Base-by-base conservation (phyloP, 2,113 vertebrate genomes). In the Oncorhynchus kisutch region DNA sequence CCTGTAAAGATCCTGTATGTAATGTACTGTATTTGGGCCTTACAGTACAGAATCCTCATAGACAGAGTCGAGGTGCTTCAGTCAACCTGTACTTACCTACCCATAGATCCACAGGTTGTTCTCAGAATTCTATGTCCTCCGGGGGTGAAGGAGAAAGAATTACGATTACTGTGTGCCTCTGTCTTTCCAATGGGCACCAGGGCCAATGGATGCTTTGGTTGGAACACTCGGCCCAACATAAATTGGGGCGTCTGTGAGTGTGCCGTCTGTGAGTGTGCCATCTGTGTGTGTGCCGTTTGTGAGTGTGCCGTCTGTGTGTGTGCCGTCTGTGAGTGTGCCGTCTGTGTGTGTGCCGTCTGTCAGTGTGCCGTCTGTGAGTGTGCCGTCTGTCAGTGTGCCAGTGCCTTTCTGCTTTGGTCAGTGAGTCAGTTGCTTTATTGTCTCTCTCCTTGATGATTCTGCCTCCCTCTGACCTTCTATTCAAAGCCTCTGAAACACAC, bases 341-440 rank as follows among this genome's bases (percentile, higher is more conserved):
- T 25, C 24, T n/a, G n/a, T 25, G 24, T 1, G 24, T 25, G 24
- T 25, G 24, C 24, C 24, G 24, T 25, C 24, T 25, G 24, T 25
- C 24, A 25, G 24, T 25, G 24, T 25, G 24, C 24, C 45, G 71
- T 49, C 24, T 20, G 66, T 76, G 54, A 29, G 62, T 31, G 62
- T 49, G 39, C 67, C 24, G 24, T 25, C 24, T 25, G 24, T 25
- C 25, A 25, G 54, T n/a, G 48, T 71, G 70, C 18, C 24, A 20
- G 71, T n/a, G 49, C 0, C 24, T 57, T 12, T 25, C 7, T 27
- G 70, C 7, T 49, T 72, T 54, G 59, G 71, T 20, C n/a, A 12
- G 27, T n/a, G 16, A 65, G 57, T 86, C 87, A 91, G 89, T 84
- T 91, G 88, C 85, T 88, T 77, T 69, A 88, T 88, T 86, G 86